These are phyloP conservation scores for Rhagologus leucostigma DNA, from an alignment of 2,113 vertebrate genomes.

Conservation along the genomic window DNA sequence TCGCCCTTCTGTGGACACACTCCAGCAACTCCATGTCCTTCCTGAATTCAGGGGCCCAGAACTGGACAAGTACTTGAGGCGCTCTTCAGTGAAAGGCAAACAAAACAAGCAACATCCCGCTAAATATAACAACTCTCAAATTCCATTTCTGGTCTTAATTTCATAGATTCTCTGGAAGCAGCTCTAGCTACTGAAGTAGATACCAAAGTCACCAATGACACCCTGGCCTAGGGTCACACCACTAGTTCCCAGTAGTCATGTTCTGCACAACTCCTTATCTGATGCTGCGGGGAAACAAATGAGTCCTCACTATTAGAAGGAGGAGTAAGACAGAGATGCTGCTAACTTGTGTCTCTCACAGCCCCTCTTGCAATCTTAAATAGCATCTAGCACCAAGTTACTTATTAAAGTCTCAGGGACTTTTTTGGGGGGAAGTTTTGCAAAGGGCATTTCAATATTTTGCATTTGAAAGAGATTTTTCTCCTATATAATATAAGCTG, in stretches of 20 bases:
- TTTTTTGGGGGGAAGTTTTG: background rate
- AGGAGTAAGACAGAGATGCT: background rate
- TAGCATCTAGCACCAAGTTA: background rate
- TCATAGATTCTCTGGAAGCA: background rate
- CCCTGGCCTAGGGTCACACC: background rate
- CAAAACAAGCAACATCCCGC: background rate
- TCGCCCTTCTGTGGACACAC: background rate
- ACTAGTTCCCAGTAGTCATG: fast-evolving
- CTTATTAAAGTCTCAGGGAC: background rate
- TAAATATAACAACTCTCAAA: fast-evolving
- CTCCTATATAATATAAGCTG: fast-evolving
- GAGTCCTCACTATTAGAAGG: background rate
- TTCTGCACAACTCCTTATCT: background rate
- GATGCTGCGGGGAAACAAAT: background rate
- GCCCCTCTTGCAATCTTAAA: background rate
- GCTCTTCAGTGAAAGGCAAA: background rate
- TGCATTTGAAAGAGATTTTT: background rate
- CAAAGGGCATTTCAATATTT: background rate
- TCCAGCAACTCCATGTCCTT: background rate
- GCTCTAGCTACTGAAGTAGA: background rate
- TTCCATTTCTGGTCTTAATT: background rate
- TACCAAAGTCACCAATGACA: background rate
- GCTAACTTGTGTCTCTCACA: background rate
- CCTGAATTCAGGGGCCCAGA: background rate
- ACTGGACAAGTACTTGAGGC: background rate